Conservation (phyloP, 2,888 invertebrate species). For the Phortica okadai region DNA sequence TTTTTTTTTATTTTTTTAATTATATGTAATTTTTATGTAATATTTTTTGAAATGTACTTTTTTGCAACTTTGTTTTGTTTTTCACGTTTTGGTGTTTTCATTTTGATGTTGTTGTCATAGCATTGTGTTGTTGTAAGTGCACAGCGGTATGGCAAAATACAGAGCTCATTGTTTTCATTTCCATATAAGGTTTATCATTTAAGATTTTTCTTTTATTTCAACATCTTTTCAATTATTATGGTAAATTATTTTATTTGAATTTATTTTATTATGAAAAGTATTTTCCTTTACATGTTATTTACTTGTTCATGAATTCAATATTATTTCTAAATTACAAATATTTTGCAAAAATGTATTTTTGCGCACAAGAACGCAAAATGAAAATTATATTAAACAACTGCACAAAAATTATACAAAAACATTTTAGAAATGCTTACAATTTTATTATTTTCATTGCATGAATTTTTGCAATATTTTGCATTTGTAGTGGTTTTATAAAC, state of each 20-base stretch:
- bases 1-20: constrained; percentile 21
- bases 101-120: constrained; percentile 16
- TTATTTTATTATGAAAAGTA: constrained; percentile 9
- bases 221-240: not conserved
- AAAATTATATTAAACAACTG: not conserved
- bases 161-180: constrained; percentile 36
- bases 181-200: constrained; percentile 3
- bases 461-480: not conserved
- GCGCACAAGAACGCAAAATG: not conserved
- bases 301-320: not conserved
- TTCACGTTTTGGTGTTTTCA: constrained; percentile 25
- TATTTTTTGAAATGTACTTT: constrained; percentile 8
- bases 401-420: constrained; percentile 3
- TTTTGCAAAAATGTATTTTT: not conserved
- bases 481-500: not conserved
- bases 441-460: not conserved
- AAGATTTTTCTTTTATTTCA: not conserved
- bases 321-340: not conserved
- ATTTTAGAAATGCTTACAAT: not conserved
- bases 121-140: constrained; percentile 7
- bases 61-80: constrained; percentile 20
- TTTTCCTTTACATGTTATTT: not conserved
- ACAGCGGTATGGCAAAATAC: not conserved
- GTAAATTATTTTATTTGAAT: not conserved
- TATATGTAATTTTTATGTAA: not conserved